These are phyloP conservation scores for Pagrus major DNA, from an alignment of 2,113 vertebrate species.

Conservation along the genomic window DNA sequence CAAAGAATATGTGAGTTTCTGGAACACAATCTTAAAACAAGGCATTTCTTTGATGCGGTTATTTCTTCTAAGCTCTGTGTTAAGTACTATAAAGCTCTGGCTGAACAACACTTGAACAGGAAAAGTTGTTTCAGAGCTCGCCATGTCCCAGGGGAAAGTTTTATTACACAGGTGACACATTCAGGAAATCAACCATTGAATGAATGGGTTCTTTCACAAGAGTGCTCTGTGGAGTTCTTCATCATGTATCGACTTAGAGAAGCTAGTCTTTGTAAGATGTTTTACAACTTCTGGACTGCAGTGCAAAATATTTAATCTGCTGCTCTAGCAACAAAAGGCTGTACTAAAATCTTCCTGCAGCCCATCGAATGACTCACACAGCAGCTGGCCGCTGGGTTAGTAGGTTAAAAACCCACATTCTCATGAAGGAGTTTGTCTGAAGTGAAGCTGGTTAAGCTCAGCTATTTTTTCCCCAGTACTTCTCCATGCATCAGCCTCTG, in stretches of 20 bases:
- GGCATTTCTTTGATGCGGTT: constrained; percentile 9
- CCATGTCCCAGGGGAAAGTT: constrained; percentile 30
- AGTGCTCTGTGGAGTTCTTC: constrained; percentile 19
- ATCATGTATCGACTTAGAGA: constrained; percentile 26
- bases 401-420: constrained; percentile 27
- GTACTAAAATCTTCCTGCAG: constrained; percentile 4
- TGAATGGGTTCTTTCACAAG: constrained; percentile 56
- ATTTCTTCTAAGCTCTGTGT: constrained; percentile 21
- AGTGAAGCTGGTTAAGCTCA: constrained; percentile 31
- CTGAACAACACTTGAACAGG: constrained; percentile 49
- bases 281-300: constrained; percentile 34
- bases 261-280: constrained; percentile 26
- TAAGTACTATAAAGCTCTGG: constrained; percentile 13
- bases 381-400: constrained; percentile 22
- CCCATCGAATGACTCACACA: constrained; percentile 30
- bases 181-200: constrained; percentile 46
- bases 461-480: constrained; percentile 8
- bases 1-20: constrained; percentile 90
- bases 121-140: constrained; percentile 53
- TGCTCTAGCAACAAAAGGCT: constrained; percentile 11
- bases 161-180: constrained; percentile 58
- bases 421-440: constrained; percentile 3
- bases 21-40: neutral
- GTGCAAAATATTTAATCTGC: constrained; percentile 9
- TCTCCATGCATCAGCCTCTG: constrained; percentile 14